Percentiles rank a stretch among this genome's conserved stretches.
Evolutionary conservation across 2,797 vertebrate genomes (phyloP).

Genomic region (Lithobates pipiens): DNA sequence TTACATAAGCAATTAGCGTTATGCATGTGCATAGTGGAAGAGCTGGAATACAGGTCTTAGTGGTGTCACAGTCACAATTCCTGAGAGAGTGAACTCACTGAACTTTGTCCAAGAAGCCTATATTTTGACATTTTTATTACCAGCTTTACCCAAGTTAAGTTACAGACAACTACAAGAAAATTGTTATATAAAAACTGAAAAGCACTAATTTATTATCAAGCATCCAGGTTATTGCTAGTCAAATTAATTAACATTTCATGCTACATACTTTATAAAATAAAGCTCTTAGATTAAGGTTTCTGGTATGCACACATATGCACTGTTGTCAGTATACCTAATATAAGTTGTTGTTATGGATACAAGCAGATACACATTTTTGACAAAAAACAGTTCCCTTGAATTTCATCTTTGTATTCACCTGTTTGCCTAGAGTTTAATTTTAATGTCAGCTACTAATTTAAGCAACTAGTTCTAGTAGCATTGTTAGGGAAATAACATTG

Average conservation of each 20-base stretch:
- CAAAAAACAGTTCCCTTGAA: too few species aligned
- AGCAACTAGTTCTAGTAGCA: too few species aligned
- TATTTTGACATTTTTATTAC: constrained; percentile 57
- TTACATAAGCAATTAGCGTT: constrained; percentile 62
- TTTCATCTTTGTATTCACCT: too few species aligned
- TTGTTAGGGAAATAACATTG: too few species aligned
- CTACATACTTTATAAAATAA: not conserved
- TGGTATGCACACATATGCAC: not conserved
- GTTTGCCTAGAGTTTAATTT: too few species aligned
- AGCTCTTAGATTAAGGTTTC: not conserved
- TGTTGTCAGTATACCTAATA: not conserved
- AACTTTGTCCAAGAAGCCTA: constrained; percentile 41
- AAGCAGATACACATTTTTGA: not conserved
- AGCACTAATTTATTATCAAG: constrained; percentile 20
- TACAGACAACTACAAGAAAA: constrained; percentile 35
- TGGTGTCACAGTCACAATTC: constrained; percentile 49
- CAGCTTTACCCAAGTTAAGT: constrained; percentile 40
- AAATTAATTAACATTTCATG: constrained; percentile 35
- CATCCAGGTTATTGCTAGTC: constrained; percentile 12
- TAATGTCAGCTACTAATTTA: too few species aligned
- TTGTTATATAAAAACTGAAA: constrained; percentile 37
- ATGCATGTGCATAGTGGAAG: constrained; percentile 60
- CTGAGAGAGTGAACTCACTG: constrained; percentile 33
- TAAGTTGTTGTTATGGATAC: not conserved
- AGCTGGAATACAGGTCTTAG: constrained; percentile 46